These are phyloP conservation scores for Ciconia boyciana DNA, from an alignment of 2,113 vertebrate genomes.

Conservation along the genomic window DNA sequence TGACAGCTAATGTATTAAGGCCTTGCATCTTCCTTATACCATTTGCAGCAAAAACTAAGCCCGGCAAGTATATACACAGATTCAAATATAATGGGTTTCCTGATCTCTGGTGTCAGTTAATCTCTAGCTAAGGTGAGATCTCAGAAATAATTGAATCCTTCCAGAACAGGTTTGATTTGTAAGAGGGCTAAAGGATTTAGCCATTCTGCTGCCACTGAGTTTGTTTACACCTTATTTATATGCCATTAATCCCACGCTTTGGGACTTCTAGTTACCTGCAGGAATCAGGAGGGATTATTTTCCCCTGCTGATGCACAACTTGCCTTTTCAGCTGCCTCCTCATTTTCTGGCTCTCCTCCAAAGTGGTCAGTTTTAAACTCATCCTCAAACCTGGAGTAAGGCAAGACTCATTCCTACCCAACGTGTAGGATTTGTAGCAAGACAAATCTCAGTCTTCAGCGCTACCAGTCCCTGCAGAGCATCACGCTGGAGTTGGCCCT, in stretches of 20 bases:
- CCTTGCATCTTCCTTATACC: not conserved
- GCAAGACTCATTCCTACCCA: not conserved
- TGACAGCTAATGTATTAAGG: not conserved
- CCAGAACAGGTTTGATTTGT: not conserved
- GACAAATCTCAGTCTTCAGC: not conserved
- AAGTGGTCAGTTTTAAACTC: not conserved
- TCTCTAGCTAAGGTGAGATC: not conserved
- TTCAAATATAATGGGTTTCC: not conserved
- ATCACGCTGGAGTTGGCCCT: not conserved
- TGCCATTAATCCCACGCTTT: not conserved
- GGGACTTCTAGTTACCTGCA: not conserved
- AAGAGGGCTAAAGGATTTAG: not conserved
- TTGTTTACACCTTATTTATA: slow-evolving; percentile 23
- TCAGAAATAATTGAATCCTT: slow-evolving; percentile 15
- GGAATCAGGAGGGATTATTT: slow-evolving; percentile 29
- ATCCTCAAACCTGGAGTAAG: not conserved
- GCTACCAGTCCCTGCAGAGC: not conserved
- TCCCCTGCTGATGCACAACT: not conserved
- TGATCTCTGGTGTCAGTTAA: not conserved
- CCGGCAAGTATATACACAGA: not conserved
- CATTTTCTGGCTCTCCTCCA: not conserved
- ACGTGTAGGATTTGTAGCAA: not conserved
- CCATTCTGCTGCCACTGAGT: not conserved
- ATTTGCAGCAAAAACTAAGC: not conserved
- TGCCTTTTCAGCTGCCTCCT: not conserved